Base-by-base conservation (phyloP, 2,113 vertebrate genomes). In the Sula dactylatra region DNA sequence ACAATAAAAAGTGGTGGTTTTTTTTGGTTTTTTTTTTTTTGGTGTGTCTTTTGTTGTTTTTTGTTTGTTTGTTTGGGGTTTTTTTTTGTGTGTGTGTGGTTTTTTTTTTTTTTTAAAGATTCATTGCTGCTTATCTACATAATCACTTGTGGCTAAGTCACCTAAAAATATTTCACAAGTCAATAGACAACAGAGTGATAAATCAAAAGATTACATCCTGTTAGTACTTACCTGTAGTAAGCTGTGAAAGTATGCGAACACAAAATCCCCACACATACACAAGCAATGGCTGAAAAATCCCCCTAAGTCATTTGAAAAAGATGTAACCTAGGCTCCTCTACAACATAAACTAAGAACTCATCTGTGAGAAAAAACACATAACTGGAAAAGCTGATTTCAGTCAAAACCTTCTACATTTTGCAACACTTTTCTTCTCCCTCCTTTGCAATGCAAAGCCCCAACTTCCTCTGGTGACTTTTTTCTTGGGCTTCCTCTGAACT, bases 131-230 rank as follows among this genome's bases (percentile, higher is more conserved):
- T 93, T 84, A 94, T 84, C 78, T 91, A 71, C 61, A 29, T 82
- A 91, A 91, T 94, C 83, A 52, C 65, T 94, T 82, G 52, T 79
- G 87, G 80, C 72, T 96, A 87, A 93, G 85, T 92, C 73, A 74
- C 54, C 94, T 87, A 93, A 94, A 96, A 91, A 91, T 94, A 94
- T 90, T 96, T 95, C 84, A 87, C 5, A 0, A 94, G 86, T 91
- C 90, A 93, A 81, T 69, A 91, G 94, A 64, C 55, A 94, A 66
- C 67, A 81, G 45, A 62, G 32, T 21, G 38, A 86, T 67, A 87
- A 95, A 95, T 96, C 91, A 94, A 82, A 91, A 93, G 94, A 94
- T 95, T 95, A 96, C 0, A 0, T 79, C 82, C 94, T 89, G 69
- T 45, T 79, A 78, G 83, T 45, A 67, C 81, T 96, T 95, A 95